phyloP scores from a whole-genome alignment of 2,797 vertebrate genomes.

The Microchirus variegatus region DNA sequence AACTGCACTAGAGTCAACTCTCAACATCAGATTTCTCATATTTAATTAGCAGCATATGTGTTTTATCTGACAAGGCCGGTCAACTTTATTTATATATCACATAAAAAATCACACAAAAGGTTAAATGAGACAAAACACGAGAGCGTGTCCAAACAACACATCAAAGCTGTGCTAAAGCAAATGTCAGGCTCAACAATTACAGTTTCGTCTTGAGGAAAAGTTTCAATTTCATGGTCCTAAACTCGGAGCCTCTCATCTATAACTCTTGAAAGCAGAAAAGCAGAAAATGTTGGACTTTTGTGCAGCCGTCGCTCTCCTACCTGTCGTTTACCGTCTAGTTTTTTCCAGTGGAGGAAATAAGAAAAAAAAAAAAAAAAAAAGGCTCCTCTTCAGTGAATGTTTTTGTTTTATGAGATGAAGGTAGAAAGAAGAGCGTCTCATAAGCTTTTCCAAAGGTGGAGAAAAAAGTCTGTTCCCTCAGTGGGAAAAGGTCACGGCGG shows the following conservation, averaged over 20 bases:
- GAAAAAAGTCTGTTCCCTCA: slow-evolving; percentile 32
- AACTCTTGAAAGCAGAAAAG: neutral
- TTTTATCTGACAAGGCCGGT: too few species aligned
- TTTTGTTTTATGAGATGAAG: slow-evolving; percentile 17
- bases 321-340: neutral
- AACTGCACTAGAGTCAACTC: neutral
- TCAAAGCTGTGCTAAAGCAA: neutral
- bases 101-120: too few species aligned
- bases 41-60: slow-evolving; percentile 2
- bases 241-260: neutral
- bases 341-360: slow-evolving; percentile 1
- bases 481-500: slow-evolving; percentile 59
- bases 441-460: slow-evolving; percentile 23
- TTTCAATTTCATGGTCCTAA: neutral
- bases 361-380: too few species aligned
- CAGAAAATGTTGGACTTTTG: too few species aligned
- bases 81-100: too few species aligned
- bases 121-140: too few species aligned
- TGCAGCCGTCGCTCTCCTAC: neutral
- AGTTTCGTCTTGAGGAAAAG: neutral
- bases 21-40: neutral
- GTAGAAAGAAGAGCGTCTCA: slow-evolving; percentile 6
- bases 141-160: neutral
- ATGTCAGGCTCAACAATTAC: neutral
- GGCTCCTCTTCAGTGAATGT: neutral